Base-by-base conservation (phyloP, 2,797 vertebrate genomes). In the Anas bahamensis region DNA sequence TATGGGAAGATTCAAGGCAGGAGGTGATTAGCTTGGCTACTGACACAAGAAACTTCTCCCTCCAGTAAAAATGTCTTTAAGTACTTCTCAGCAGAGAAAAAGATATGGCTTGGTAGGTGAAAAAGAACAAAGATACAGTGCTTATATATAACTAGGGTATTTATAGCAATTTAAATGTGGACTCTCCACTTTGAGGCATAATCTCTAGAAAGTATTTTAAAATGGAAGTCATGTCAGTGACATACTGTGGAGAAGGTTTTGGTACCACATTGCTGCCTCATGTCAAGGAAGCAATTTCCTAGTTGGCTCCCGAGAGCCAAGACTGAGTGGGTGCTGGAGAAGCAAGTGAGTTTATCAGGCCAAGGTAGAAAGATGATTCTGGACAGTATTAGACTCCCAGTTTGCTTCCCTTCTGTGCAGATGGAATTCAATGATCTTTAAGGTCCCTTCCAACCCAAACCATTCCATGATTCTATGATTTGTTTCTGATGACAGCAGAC, bases 261-360 rank as follows among this genome's bases (percentile, higher is more conserved):
- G 73, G 82, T 81, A 88, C 65, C 73, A 64, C 35, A 33, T 73
- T 80, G 29, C 63, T 89, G 57, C 37, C 64, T 95, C n/a, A 26
- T 81, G 90, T 88, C 79, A 90, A 88, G 56, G 48, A 91, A 74
- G 66, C 56, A 94, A 76, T 95, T 95, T 94, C 44, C 60, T 50
- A 55, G 56, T 68, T 2, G 10, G 33, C 44, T 96, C 31, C 76
- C 66, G 76, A 90, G 68, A 86, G 48, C 76, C 83, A 73, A 87
- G 89, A 73, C 66, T 69, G 84, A 82, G 52, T 77, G 44, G 80
- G 75, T 83, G 66, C 74, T 89, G 73, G 77, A 95, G 53, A 44
- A 84, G 83, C n/a, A 71, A 94, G 93, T 21, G 86, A 88, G 89
- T 94, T 95, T 92, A 83, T 94, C 86, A 94, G 86, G 52, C 63